phyloP scores from a whole-genome alignment of 2,113 vertebrate genomes.

The Ptychochromis oligacanthus region DNA sequence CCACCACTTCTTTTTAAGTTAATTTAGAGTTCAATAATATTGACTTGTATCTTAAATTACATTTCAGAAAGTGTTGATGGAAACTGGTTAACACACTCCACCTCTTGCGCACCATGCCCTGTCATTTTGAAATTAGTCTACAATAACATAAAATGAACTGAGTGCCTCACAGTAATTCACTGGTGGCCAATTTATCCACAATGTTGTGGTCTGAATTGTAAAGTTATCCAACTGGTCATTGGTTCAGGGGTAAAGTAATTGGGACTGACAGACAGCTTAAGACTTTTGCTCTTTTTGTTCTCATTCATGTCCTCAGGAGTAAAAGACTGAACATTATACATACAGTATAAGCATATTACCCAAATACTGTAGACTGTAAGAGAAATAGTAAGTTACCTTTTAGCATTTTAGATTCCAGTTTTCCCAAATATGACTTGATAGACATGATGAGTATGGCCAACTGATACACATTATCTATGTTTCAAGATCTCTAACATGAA shows the following conservation, averaged over 20 bases:
- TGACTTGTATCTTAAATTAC: conserved; percentile 82
- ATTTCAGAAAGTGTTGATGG: conserved; percentile 85
- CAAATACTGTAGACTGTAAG: background rate
- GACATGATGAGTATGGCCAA: background rate
- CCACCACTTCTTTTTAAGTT: conserved; percentile 65
- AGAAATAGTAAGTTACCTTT: background rate
- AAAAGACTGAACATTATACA: background rate
- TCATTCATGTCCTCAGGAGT: background rate
- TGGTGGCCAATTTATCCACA: background rate
- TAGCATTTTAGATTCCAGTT: background rate
- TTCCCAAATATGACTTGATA: background rate
- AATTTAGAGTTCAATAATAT: conserved; percentile 83
- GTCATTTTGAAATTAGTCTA: background rate
- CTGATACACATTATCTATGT: background rate
- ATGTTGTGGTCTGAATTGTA: background rate
- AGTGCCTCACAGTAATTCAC: background rate
- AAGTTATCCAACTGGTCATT: background rate
- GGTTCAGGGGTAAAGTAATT: background rate
- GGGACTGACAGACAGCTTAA: background rate
- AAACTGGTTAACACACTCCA: conserved; percentile 82
- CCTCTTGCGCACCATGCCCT: background rate
- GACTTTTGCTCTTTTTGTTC: background rate
- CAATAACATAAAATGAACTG: too few species aligned
- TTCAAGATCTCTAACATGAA: background rate
- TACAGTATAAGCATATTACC: background rate